Evolutionary conservation across 2,113 vertebrate species (phyloP).

Genomic region (Antechinus flavipes): DNA sequence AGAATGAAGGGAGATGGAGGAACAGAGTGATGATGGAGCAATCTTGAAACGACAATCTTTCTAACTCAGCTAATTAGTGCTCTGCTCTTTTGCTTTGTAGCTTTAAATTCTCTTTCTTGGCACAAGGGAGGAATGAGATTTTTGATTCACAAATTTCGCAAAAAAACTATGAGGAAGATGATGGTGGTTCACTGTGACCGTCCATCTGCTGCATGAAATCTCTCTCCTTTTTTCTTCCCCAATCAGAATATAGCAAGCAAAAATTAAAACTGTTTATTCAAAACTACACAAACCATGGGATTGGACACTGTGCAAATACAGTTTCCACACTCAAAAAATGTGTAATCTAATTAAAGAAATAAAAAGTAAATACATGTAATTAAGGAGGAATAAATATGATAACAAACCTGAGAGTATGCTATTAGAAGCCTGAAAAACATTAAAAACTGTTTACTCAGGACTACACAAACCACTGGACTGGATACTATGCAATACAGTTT

Average conservation of each 20-base stretch:
- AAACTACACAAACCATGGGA: no score
- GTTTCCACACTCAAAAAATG: no score
- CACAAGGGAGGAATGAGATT: neutral
- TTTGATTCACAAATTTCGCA: neutral
- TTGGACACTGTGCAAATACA: no score
- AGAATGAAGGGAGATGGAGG: neutral
- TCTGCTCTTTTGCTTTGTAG: neutral
- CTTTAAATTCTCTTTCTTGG: neutral
- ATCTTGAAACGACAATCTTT: neutral
- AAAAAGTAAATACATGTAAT: no score
- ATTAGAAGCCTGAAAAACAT: no score
- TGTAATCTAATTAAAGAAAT: no score
- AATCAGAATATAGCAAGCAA: no score
- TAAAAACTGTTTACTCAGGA: no score
- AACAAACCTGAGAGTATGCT: no score
- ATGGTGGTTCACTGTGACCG: no score
- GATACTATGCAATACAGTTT: neutral
- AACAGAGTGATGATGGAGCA: neutral
- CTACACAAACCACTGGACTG: neutral
- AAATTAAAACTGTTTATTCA: no score
- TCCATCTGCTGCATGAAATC: neutral
- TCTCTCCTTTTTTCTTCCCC: neutral
- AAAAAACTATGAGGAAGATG: neutral
- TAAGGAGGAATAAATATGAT: no score
- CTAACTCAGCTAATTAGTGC: neutral